phyloP scores from a whole-genome alignment of 2,797 vertebrate genomes.

The Eulemur mongoz region DNA sequence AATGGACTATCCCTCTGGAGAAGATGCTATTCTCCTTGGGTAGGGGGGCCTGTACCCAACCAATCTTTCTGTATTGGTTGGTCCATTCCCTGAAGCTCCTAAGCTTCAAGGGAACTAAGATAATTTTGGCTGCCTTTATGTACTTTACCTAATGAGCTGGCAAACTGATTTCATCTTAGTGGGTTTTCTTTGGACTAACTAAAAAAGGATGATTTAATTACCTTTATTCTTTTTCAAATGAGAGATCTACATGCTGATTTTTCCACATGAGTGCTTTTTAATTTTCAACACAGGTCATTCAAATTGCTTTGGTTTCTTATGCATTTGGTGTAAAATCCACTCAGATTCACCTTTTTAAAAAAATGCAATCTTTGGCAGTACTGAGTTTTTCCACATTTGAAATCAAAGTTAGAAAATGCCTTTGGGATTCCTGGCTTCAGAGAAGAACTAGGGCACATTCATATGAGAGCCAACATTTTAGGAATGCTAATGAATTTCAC shows the following conservation, averaged over 20 bases:
- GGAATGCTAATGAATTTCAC: constrained; percentile 73
- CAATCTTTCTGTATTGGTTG: neutral
- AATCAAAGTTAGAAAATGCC: constrained; percentile 72
- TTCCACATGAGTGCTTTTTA: constrained; percentile 64
- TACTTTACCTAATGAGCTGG: constrained; percentile 66
- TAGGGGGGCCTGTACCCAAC: neutral
- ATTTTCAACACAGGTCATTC: constrained; percentile 71
- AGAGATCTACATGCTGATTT: constrained; percentile 56
- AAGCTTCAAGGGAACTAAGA: constrained; percentile 12
- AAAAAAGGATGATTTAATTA: constrained; percentile 72
- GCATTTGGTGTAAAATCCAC: constrained; percentile 56
- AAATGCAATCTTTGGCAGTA: constrained; percentile 60
- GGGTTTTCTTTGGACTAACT: constrained; percentile 62
- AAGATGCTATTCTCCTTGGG: neutral
- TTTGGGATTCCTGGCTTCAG: constrained; percentile 73
- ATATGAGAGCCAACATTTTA: constrained; percentile 53
- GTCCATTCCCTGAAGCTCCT: neutral
- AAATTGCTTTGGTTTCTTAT: constrained; percentile 65
- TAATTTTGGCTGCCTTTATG: constrained; percentile 40
- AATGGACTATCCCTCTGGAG: neutral
- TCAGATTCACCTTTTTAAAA: constrained; percentile 59
- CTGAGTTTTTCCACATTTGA: constrained; percentile 65
- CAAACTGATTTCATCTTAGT: constrained; percentile 72
- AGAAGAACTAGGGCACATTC: constrained; percentile 43
- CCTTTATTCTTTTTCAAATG: constrained; percentile 65